Evolutionary conservation across 2,797 vertebrate species (phyloP).

Genomic region (Xenopus petersii): DNA sequence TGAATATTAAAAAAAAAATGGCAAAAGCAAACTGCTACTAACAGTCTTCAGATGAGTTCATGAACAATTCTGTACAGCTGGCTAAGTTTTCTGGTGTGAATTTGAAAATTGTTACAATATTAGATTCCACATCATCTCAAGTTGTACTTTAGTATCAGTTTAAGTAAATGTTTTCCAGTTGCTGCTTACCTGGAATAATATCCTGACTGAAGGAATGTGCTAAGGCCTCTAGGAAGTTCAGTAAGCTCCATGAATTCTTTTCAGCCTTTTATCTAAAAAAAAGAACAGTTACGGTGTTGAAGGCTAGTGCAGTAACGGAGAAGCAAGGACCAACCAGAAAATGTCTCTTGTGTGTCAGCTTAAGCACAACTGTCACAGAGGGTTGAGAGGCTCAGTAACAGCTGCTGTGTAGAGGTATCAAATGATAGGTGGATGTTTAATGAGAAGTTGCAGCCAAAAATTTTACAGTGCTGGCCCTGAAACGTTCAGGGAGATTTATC

Average conservation of each 20-base stretch:
- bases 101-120: no score
- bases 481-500: background rate
- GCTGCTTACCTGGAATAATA: slow-evolving; percentile 25
- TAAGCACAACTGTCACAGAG: slow-evolving; percentile 23
- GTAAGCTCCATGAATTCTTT: slow-evolving; percentile 24
- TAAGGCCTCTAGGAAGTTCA: background rate
- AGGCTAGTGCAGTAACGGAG: background rate
- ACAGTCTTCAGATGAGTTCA: no score
- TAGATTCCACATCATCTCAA: no score
- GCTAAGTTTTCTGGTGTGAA: no score
- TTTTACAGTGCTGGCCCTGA: background rate
- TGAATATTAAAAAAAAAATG: no score
- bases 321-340: background rate
- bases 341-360: background rate
- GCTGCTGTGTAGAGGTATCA: slow-evolving; percentile 29
- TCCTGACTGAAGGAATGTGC: background rate
- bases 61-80: no score
- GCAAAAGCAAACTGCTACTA: no score
- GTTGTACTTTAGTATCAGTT: no score
- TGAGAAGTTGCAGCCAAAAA: slow-evolving; percentile 13
- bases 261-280: slow-evolving; percentile 41
- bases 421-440: slow-evolving; percentile 14
- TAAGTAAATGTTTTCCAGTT: no score
- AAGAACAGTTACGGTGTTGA: background rate
- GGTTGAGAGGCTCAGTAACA: slow-evolving; percentile 16